Conservation (phyloP, 2,113 vertebrate species). For the Tupaia chinensis region DNA sequence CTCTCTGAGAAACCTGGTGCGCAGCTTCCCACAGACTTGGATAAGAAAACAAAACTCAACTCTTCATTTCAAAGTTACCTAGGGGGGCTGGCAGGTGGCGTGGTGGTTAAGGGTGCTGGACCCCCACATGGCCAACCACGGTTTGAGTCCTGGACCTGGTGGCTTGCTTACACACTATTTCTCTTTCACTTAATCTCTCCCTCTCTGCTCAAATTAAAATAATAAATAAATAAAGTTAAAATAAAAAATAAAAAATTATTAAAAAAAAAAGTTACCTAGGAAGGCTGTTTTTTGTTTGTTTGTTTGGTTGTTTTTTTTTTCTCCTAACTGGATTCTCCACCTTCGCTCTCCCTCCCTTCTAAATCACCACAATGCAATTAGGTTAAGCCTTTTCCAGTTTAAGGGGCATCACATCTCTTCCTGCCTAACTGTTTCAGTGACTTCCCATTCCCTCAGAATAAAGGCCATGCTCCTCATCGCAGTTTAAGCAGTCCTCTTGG, state of each 20-base stretch:
- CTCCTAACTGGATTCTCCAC: neutral
- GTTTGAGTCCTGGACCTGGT: too few species aligned
- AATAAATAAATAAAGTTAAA: too few species aligned
- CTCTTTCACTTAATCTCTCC: too few species aligned
- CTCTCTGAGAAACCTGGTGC: too few species aligned
- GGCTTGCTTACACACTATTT: too few species aligned
- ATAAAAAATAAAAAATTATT: too few species aligned
- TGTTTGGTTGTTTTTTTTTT: neutral
- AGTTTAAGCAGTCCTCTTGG: neutral
- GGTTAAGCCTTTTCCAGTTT: neutral
- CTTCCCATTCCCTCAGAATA: neutral
- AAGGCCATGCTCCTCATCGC: neutral
- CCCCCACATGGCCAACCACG: too few species aligned
- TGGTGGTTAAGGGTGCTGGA: too few species aligned
- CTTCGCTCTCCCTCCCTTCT: constrained; percentile 9
- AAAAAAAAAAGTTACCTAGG: neutral
- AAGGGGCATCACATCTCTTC: neutral
- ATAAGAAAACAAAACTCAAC: constrained; percentile 23
- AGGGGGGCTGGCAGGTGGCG: neutral
- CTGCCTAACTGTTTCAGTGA: neutral
- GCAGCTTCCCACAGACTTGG: neutral
- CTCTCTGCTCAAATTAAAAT: too few species aligned
- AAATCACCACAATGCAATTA: neutral
- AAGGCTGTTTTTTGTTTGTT: neutral
- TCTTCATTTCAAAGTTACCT: constrained; percentile 26